Evolutionary conservation across 2,888 invertebrate species (phyloP).

Genomic region (Hemaris fuciformis): DNA sequence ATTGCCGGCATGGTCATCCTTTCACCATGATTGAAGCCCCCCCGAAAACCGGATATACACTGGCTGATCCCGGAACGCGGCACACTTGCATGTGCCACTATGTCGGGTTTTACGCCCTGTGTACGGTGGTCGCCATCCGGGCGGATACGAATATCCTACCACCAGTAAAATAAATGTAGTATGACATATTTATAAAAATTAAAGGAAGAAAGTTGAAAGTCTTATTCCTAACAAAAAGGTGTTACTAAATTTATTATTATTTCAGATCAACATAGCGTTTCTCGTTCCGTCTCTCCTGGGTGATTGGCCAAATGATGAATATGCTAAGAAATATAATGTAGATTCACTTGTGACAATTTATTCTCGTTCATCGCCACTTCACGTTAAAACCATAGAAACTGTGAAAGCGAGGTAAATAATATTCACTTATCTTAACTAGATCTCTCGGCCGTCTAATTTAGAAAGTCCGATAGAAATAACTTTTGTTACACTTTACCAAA

Average conservation of each 20-base stretch:
- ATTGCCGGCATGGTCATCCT: no score
- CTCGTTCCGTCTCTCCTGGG: conserved; percentile 48
- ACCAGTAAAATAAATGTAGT: no score
- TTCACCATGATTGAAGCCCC: no score
- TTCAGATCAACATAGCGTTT: conserved; percentile 57
- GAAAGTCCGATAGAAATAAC: not conserved
- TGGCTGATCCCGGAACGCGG: no score
- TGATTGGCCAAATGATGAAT: conserved; percentile 45
- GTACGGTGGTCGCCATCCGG: no score
- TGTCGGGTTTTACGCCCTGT: no score
- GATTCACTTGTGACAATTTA: conserved; percentile 59
- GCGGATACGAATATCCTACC: no score
- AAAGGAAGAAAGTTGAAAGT: no score
- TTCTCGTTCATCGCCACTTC: conserved; percentile 58
- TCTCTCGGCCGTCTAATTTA: not conserved
- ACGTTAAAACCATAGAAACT: conserved; percentile 53
- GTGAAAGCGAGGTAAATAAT: conserved; percentile 50
- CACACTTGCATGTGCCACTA: no score
- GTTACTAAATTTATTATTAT: conserved; percentile 18
- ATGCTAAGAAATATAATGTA: conserved; percentile 42
- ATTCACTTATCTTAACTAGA: not conserved
- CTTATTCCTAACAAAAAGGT: no score
- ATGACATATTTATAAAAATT: no score
- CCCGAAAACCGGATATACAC: no score
- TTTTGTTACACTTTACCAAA: not conserved